Base-by-base conservation (phyloP, 2,888 invertebrate genomes). In the Parnassius apollo region DNA sequence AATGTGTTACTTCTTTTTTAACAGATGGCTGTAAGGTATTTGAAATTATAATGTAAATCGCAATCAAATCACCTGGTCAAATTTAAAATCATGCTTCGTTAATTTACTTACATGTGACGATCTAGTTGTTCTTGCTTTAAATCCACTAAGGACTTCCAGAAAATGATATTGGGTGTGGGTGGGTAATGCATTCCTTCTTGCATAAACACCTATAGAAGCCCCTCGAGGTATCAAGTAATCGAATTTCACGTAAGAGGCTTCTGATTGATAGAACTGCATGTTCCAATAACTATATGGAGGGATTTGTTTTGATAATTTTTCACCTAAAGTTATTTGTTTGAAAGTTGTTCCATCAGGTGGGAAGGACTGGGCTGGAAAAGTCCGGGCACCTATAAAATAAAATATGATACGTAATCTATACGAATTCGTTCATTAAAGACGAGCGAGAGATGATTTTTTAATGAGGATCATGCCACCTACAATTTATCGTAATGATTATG, bases 101-200 rank as follows among this genome's bases (percentile, higher is more conserved):
- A 48, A 22, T 46, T 76, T 81, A 95, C 96, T 96, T 93, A 97
- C 96, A 93, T 97, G 96, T 77, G 97, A 96, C 59, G 96, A 96
- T 69, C 97, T 93, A 12, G 95, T 95, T 62, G 95, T 96, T 78
- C 97, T 93, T 48, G 96, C 96, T 86, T 96, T 97, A 83, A 97
- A 97, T 66, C 97, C 97, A 79, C 96, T 97, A 60, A 98, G 93
- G 57, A 98, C 96, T 91, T 98, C 98, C 81, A 98, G 94, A 78
- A 99, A 97, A 85, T 99, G 98, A 86, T 99, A 98, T 82, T 98
- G 97, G 44, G 98, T 98, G 79, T 99, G 98, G 2, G 99, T 98
- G 3, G 99, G 99, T 62, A 98, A 92, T 52, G 98, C 97, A 81
- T 98, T 98, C 74, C 98, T 94, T 71, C 99, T 93, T 2, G 98